Base-by-base conservation (phyloP, 1,140 invertebrate species). In the Belonocnema kinseyi region DNA sequence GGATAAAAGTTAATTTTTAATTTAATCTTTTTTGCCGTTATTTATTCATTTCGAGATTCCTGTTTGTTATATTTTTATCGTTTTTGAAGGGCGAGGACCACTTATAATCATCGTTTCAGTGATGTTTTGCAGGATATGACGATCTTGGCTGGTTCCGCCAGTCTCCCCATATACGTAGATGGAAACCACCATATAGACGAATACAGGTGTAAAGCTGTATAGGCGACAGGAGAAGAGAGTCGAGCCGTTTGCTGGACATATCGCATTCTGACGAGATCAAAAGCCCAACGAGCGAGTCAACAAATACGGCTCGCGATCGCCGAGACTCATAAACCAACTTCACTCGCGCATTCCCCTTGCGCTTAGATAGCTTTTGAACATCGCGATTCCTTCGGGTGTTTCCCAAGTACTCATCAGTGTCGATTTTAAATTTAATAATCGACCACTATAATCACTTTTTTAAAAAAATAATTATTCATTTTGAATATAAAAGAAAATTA, bases 201-300 rank as follows among this genome's bases (percentile, higher is more conserved):
- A 84, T 87, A 85, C 85, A 88, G 85, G 85, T 88, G 82, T 85
- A 87, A 88, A 86, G 80, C 77, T 81, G 79, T 81, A 83, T 82
- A 80, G 73, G 76, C 72, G 70, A 76, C 52, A 66, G 8, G 13
- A 66, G 26, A 40, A 66, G n/a, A 66, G 58, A 61, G 70, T 33
- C 33, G 53, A 74, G 77, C 78, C 71, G 79, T 72, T 74, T 71
- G 76, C 79, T 71, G 78, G 81, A 88, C 82, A 86, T 88, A 83
- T 83, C 84, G 83, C 83, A 88, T 87, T 86, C 86, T 88, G 85
- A 86, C 86, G 82, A 86, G 84, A 87, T 87, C 84, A 86, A 87
- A 86, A 87, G 82, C 85, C 82, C 80, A 79, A 75, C 80, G 83
- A 82, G 75, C 82, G 77, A 85, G 78, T 84, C 82, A 88, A 86